Evolutionary conservation across 2,888 invertebrate genomes (phyloP), one percentile per base, ranked within the genome.

Genomic region (Papilio gigon): DNA sequence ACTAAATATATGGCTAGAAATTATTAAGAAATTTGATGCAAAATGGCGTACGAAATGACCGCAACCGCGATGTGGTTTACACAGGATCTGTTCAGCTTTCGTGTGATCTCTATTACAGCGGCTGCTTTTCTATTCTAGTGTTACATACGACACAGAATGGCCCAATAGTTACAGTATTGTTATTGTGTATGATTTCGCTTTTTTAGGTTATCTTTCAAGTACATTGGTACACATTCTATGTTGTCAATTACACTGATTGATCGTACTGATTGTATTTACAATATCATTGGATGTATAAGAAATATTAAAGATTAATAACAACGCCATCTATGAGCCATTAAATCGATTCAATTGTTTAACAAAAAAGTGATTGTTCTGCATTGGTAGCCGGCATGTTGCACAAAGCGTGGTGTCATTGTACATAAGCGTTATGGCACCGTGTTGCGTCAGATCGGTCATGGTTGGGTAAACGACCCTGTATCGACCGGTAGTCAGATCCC

Each of bases 391-490:
- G 50, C 42, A 20, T 25, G 35, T 44, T 59, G 44, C 37, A 59
- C 47, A 67, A 40, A 62, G 14, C 37, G 60, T 22, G 33, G 56
- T 70, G 69, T 62, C 69, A 70, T 65, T 70, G 69, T 65, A 67
- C 65, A 65, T 70, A 70, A 74, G 70, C 64, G 61, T 72, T 69
- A 70, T 70, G 69, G 69, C 68, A 66, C 53, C 64, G 70, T 63
- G 71, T 73, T 71, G 75, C 73, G 75, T 71, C 75, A 74, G 64
- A 74, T 70, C 71, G 67, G 71, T 74, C 67, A 71, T 69, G 72
- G 66, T 72, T 62, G 75, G 78, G 78, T 77, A 73, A 78, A 76
- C 68, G 78, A 76, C 77, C 78, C 72, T 47, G 71, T 77, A 77
- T 77, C 79, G 70, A 58, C 70, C 69, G 68, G 68, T 68, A 67